These are phyloP conservation scores for Oceanodroma leucorhoa DNA, from an alignment of 2,797 vertebrate genomes.

Conservation along the genomic window DNA sequence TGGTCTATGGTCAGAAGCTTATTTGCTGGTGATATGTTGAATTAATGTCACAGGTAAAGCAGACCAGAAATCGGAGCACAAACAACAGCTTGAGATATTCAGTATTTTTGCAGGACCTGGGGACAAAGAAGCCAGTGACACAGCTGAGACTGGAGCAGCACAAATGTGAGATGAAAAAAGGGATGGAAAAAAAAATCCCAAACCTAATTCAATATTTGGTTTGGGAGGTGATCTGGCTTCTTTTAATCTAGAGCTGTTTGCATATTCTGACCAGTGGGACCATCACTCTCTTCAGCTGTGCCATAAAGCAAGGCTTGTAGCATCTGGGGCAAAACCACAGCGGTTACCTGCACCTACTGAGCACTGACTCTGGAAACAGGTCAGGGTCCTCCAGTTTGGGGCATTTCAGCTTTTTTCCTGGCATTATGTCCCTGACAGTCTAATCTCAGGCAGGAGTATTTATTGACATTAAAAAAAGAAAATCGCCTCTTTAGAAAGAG, in stretches of 20 bases:
- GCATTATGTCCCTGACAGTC: not conserved
- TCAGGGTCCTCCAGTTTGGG: not conserved
- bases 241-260: conserved; percentile 47
- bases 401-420: not conserved
- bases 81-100: not conserved
- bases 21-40: not conserved
- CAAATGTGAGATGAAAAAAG: conserved; percentile 31
- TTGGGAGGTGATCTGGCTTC: conserved; percentile 51
- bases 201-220: conserved; percentile 47
- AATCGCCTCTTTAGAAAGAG: not conserved
- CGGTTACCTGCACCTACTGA: not conserved
- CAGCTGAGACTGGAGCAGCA: not conserved
- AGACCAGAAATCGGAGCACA: not conserved
- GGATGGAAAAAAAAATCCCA: not conserved
- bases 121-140: conserved; percentile 59
- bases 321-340: not conserved
- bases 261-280: conserved; percentile 12
- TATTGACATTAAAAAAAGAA: conserved; percentile 25
- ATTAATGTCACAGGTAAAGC: not conserved
- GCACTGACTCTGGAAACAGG: not conserved
- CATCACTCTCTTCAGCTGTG: not conserved
- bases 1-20: not conserved
- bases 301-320: conserved; percentile 36
- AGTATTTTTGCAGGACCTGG: not conserved
- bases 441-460: conserved; percentile 30